A percentile compares a stretch with the other conserved stretches of the same genome.
phyloP scores from a whole-genome alignment of 2,888 invertebrate genomes.

The Lydus trimaculatus region DNA sequence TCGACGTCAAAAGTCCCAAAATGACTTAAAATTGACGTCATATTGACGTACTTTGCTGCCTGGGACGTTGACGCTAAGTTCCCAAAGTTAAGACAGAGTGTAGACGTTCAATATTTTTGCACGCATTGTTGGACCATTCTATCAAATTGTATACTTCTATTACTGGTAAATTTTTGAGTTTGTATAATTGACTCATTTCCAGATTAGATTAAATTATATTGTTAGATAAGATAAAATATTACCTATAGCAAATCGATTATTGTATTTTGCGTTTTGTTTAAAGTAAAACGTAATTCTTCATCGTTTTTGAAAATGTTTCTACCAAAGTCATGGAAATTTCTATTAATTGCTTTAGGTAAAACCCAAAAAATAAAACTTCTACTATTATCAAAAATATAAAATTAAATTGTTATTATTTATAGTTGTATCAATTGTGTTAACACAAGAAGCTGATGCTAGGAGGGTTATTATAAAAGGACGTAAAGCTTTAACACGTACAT shows the following conservation, averaged over 20 bases:
- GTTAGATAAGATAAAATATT: slow-evolving; percentile 4
- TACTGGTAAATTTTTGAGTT: neutral
- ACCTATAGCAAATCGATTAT: neutral
- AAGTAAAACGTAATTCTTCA: neutral
- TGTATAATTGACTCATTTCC: neutral
- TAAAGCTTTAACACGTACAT: slow-evolving; percentile 78
- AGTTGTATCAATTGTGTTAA: slow-evolving; percentile 68
- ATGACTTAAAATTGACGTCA: too few species aligned
- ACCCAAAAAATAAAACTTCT: neutral
- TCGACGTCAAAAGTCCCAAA: too few species aligned
- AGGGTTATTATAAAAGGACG: slow-evolving; percentile 81
- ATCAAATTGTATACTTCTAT: neutral
- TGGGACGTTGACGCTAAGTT: too few species aligned
- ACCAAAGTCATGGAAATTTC: slow-evolving; percentile 5
- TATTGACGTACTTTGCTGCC: too few species aligned
- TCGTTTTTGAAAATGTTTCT: neutral
- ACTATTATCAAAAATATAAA: neutral
- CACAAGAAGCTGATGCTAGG: slow-evolving; percentile 77
- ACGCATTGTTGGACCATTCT: too few species aligned
- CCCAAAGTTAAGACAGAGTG: neutral
- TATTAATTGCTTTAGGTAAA: slow-evolving; percentile 4
- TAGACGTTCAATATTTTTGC: neutral
- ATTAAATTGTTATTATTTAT: slow-evolving; percentile 61
- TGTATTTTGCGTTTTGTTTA: neutral
- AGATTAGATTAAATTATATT: neutral